Conservation (phyloP, 2,888 invertebrate species). For the Brachyopa scutellaris region DNA sequence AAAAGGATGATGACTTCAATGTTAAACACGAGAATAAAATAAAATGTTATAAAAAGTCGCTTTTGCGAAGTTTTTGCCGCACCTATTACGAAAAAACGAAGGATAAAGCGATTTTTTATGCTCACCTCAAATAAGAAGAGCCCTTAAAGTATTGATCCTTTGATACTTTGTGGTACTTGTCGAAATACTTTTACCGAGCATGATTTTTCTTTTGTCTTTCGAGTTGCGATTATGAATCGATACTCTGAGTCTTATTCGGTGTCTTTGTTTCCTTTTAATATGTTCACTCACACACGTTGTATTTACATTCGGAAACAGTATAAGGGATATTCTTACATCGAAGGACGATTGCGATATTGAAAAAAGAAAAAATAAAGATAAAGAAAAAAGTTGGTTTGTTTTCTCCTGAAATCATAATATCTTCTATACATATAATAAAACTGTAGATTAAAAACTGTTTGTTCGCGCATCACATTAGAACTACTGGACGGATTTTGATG, state of each 20-base stretch:
- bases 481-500: too few relatives aligned
- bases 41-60: slow-evolving; percentile 10
- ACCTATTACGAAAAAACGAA: not conserved
- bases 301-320: slow-evolving; percentile 34
- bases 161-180: slow-evolving; percentile 45
- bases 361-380: too few relatives aligned
- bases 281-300: slow-evolving; percentile 6
- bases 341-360: too few relatives aligned
- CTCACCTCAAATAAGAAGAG: slow-evolving; percentile 3
- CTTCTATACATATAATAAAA: too few relatives aligned
- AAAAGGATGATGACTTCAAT: too few relatives aligned
- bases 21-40: not conserved
- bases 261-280: not conserved
- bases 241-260: slow-evolving; percentile 11
- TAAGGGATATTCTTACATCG: slow-evolving; percentile 27
- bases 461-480: too few relatives aligned
- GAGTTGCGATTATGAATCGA: slow-evolving; percentile 17
- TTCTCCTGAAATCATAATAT: too few relatives aligned
- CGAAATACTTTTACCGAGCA: not conserved
- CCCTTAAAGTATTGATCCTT: slow-evolving; percentile 37
- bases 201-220: slow-evolving; percentile 31
- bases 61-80: slow-evolving; percentile 9
- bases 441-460: too few relatives aligned
- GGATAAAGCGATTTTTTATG: not conserved
- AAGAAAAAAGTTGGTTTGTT: too few relatives aligned